A percentile compares a stretch with the other conserved stretches of the same genome.
These are phyloP conservation scores for Lissocephala sabroskyi DNA, from an alignment of 2,888 invertebrate genomes.

Conservation along the genomic window DNA sequence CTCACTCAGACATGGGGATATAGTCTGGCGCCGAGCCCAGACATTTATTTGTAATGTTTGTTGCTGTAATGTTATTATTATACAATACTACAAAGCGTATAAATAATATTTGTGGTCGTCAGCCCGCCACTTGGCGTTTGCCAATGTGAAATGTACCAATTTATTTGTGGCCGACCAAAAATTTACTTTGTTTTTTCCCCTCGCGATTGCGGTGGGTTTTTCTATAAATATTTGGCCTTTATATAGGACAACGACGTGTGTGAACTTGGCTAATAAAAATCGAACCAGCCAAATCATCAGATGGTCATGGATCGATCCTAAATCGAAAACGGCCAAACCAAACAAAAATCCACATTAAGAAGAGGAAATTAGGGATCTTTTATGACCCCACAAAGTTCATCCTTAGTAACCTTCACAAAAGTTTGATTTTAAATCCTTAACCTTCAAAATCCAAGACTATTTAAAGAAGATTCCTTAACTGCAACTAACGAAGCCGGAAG, in stretches of 20 bases:
- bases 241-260: slow-evolving; percentile 12
- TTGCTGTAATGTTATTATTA: slow-evolving; percentile 47
- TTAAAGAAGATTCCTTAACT: too few relatives aligned
- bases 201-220: slow-evolving; percentile 5
- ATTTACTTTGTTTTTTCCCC: slow-evolving; percentile 31
- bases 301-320: too few relatives aligned
- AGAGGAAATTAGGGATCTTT: too few relatives aligned
- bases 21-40: slow-evolving; percentile 66
- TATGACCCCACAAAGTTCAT: too few relatives aligned
- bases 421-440: too few relatives aligned
- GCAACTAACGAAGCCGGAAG: too few relatives aligned
- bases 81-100: slow-evolving; percentile 52
- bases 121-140: slow-evolving; percentile 12
- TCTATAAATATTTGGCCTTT: slow-evolving; percentile 2
- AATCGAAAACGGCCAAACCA: too few relatives aligned
- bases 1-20: slow-evolving; percentile 19
- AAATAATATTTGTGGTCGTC: slow-evolving; percentile 37
- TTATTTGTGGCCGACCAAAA: slow-evolving; percentile 39
- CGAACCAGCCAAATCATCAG: slow-evolving; percentile 72
- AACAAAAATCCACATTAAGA: too few relatives aligned
- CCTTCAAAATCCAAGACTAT: too few relatives aligned
- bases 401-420: too few relatives aligned
- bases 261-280: slow-evolving; percentile 12
- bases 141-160: slow-evolving; percentile 24
- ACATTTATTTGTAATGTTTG: slow-evolving; percentile 36